phyloP scores from a whole-genome alignment of 2,113 vertebrate genomes.

The Struthio camelus region DNA sequence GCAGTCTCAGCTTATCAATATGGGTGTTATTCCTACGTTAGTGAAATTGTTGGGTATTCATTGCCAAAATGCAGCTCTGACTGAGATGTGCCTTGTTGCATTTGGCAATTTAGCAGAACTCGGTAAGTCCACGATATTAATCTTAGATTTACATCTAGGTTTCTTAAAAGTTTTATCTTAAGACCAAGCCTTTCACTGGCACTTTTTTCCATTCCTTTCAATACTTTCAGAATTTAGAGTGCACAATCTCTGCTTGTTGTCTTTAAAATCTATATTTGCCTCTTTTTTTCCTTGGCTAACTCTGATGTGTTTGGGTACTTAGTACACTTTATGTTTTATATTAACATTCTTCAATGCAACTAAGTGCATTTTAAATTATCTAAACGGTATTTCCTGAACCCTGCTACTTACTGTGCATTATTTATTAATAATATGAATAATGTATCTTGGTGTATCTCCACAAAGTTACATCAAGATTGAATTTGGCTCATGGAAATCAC shows the following conservation, averaged over 20 bases:
- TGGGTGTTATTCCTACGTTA: slow-evolving; percentile 97
- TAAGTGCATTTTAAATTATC: slow-evolving; percentile 23
- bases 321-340: neutral
- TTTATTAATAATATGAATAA: slow-evolving; percentile 43
- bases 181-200: neutral
- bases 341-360: neutral
- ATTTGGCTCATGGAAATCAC: slow-evolving; percentile 6
- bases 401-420: slow-evolving; percentile 24
- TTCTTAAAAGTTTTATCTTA: neutral
- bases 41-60: slow-evolving; percentile 94
- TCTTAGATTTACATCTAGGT: neutral
- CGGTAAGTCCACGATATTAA: slow-evolving; percentile 78
- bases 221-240: neutral
- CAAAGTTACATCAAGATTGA: neutral
- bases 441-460: neutral
- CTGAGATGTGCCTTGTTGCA: slow-evolving; percentile 99
- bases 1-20: slow-evolving; percentile 96
- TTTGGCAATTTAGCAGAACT: slow-evolving; percentile 98
- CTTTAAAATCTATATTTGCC: neutral
- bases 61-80: slow-evolving; percentile 91
- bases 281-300: neutral
- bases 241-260: neutral
- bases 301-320: slow-evolving; percentile 18
- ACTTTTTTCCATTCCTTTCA: neutral
- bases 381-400: neutral